Conservation (phyloP, 2,888 invertebrate genomes). For the Euplagia quadripunctaria region DNA sequence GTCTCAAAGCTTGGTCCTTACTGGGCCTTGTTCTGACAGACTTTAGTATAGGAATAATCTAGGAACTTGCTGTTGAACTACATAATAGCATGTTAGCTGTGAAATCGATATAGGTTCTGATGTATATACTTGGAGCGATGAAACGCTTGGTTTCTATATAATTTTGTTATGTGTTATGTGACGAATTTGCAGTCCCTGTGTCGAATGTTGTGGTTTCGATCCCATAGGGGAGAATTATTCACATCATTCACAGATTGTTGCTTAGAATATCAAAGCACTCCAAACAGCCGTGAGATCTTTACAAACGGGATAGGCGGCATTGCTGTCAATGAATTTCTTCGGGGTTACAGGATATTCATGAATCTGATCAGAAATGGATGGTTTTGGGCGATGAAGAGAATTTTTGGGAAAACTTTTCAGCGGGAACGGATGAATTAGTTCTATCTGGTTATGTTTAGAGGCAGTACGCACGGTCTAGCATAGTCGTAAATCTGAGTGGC, state of each 20-base stretch:
- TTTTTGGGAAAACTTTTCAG: no score
- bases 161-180: background rate
- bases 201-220: background rate
- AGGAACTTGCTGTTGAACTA: background rate
- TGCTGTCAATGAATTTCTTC: no score
- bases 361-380: no score
- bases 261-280: background rate
- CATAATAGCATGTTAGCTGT: background rate
- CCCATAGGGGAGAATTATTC: background rate
- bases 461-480: no score
- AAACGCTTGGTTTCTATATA: background rate
- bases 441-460: no score
- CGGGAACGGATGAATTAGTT: no score
- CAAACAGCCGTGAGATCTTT: no score
- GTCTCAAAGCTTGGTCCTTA: background rate
- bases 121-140: background rate
- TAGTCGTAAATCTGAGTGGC: no score
- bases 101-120: background rate
- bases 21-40: background rate
- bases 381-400: no score
- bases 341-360: no score
- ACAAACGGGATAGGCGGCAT: no score
- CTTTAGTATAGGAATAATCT: background rate
- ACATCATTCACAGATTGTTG: background rate
- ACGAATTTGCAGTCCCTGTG: background rate